Evolutionary conservation across 2,797 vertebrate genomes (phyloP).

Genomic region (Girardinus metallicus): DNA sequence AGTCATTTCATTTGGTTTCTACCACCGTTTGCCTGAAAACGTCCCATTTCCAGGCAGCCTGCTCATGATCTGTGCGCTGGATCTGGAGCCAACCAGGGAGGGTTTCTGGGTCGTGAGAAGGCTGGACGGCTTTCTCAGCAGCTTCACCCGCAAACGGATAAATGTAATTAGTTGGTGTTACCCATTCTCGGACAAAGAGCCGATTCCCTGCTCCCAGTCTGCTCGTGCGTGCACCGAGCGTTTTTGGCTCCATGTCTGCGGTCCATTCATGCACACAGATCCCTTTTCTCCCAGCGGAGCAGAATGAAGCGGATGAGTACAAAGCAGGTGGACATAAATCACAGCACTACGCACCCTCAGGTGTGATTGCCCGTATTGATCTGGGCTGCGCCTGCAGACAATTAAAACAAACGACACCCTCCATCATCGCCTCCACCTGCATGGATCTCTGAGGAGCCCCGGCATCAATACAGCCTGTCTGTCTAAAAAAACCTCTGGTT

Average conservation of each 20-base stretch:
- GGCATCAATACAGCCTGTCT: conserved; percentile 39
- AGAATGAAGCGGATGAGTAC: conserved; percentile 14
- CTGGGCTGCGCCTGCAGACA: conserved; percentile 18
- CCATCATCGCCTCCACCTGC: conserved; percentile 43
- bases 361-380: conserved; percentile 42
- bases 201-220: conserved; percentile 18
- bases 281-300: conserved; percentile 19
- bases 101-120: conserved; percentile 53
- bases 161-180: conserved; percentile 48
- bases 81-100: conserved; percentile 22
- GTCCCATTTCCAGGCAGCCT: neutral
- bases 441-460: conserved; percentile 36
- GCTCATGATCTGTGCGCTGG: conserved; percentile 22
- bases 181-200: conserved; percentile 61
- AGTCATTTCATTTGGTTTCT: neutral
- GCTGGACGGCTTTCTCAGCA: conserved; percentile 29
- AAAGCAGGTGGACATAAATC: conserved; percentile 15
- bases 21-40: neutral
- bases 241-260: conserved; percentile 47
- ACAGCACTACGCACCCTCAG: neutral
- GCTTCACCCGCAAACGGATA: conserved; percentile 32
- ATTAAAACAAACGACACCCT: conserved; percentile 17
- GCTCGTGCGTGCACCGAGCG: conserved; percentile 10
- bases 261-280: conserved; percentile 66
- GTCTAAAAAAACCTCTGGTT: conserved; percentile 35